Base-by-base conservation (phyloP, 2,113 vertebrate genomes). In the Xenopus tropicalis region DNA sequence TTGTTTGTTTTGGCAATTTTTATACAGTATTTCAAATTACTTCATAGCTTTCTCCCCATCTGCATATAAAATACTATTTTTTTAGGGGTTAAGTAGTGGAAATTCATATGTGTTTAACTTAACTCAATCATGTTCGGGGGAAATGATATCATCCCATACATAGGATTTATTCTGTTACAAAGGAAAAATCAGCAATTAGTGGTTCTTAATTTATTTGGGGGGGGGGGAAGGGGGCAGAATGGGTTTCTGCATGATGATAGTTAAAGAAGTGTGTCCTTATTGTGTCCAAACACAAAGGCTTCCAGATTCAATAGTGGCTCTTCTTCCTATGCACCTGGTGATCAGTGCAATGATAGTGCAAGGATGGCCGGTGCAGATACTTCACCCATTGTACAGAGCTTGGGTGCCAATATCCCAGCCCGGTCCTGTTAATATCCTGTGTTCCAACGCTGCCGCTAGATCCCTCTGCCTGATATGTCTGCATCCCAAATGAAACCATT, bases 281-380 rank as follows among this genome's bases (percentile, higher is more conserved):
- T 85, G 79, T 84, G 66, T 82, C 66, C 19, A 61, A 37, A 74
- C 74, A 85, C 76, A 80, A 79, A 83, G 75, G 73, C 74, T 67
- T 48, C 16, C n/a, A 52, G 61, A 74, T 51, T 23, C 83, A 81
- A 37, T 37, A 37, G 77, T 86, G 83, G 81, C 82, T 67, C 83
- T 48, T 72, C 58, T 80, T 81, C 22, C 20, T 20, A 83, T 87
- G 89, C 90, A 92, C 90, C 91, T 92, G 91, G 89, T 79, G 88
- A 91, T 91, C 81, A 77, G 79, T 14, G 63, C 77, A 37, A 37
- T 61, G 88, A 91, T 91, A 90, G 86, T 80, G 77, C 52, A 22
- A 71, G 51, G 37, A 48, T 54, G 51, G 19, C n/a, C 10, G 2
- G 37, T 1, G 12, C 21, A 48, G 54, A 17, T 48, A 17, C 46